phyloP scores from a whole-genome alignment of 2,797 vertebrate genomes.

The Halcyon badia region DNA sequence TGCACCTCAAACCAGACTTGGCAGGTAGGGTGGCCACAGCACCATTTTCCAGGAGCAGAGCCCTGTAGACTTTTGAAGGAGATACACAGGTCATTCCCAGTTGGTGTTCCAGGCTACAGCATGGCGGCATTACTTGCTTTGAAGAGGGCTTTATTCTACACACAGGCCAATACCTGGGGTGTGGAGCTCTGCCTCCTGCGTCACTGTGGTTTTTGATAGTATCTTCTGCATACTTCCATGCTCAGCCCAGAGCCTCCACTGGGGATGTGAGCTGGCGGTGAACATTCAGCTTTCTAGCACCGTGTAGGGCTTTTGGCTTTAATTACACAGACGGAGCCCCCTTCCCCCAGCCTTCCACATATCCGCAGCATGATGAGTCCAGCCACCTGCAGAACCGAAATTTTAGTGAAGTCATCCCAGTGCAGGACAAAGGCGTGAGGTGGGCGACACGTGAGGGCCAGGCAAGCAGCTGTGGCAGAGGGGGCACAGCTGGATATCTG shows the following conservation, averaged over 20 bases:
- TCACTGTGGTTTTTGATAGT: background rate
- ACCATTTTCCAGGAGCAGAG: background rate
- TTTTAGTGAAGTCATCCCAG: background rate
- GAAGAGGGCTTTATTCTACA: background rate
- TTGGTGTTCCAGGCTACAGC: background rate
- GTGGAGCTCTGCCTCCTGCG: background rate
- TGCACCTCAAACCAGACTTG: background rate
- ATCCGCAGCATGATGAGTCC: background rate
- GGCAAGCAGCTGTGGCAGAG: background rate
- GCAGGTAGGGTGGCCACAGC: background rate
- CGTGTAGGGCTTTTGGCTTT: background rate
- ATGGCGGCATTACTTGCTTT: background rate
- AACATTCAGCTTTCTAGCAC: background rate
- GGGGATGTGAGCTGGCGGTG: background rate
- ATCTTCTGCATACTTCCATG: background rate
- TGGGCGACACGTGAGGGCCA: rapidly evolving
- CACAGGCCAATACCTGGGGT: background rate
- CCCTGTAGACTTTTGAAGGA: background rate
- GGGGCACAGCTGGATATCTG: slow-evolving; percentile 20
- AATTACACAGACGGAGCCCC: background rate
- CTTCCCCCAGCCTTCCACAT: background rate
- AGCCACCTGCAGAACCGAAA: slow-evolving; percentile 49
- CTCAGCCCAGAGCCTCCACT: background rate
- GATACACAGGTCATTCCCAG: background rate
- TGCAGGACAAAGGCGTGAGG: background rate